Evolutionary conservation across 2,797 vertebrate species (phyloP), one percentile per base, ranked within the genome.

Genomic region (Hyperoplus lanceolatus): DNA sequence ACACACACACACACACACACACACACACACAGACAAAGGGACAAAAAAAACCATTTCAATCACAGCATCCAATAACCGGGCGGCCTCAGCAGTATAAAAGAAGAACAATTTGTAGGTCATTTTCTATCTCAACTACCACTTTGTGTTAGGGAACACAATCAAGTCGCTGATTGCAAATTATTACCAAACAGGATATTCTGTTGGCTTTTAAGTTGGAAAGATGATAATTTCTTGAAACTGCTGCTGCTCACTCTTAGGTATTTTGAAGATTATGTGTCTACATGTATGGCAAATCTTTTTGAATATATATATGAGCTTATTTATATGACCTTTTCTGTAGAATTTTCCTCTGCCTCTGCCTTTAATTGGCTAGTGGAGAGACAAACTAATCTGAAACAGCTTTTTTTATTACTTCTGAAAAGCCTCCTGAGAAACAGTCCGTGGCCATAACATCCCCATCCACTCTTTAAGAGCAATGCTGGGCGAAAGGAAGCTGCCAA

Each of bases 91-190:
- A 16, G 18, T 54, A 50, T 55, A 48, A 82, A 61, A 46, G 16
- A 8, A 41, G 50, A 66, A 51, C 59, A 72, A 64, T 42, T 70
- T 61, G 54, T 48, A 12, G 70, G 9, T 39, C 38, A 72, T 79
- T 75, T 73, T 62, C 45, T 39, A 16, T 64, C 66, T 80, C 10
- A 60, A 46, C 50, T 18, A 46, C 0, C 65, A 16, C 59, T 82
- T 8, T 11, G 16, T 72, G 51, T 54, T 21, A 61, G 45, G 12
- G 65, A 42, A 6, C 38, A 66, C 39, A 68, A 72, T 82, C 57
- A 82, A 73, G 54, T 54, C 3, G 4, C 15, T 64, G 61, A 74
- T 78, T 81, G 42, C 36, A 78, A 64, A 70, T 70, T 39, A 79
- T 57, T 16, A 45, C 48, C 53, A 56, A 75, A 58, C 29, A 59